Evolutionary conservation across 2,797 vertebrate genomes (phyloP).

Genomic region (Buphagus erythrorhynchus): DNA sequence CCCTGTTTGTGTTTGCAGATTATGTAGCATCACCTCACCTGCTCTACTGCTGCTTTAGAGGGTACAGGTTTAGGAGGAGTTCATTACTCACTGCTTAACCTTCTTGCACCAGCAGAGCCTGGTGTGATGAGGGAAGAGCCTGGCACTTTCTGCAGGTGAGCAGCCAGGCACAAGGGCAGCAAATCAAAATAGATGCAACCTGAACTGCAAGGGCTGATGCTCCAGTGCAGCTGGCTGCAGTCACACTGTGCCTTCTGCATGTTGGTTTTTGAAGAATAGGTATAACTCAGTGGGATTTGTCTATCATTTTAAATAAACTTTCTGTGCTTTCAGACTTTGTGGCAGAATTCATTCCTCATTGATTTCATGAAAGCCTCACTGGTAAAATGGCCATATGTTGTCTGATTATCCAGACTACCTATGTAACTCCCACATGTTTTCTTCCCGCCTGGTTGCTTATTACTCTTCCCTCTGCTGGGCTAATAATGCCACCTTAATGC

Average conservation of each 20-base stretch:
- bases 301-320: background rate
- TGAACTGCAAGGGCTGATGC: background rate
- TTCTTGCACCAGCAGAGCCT: background rate
- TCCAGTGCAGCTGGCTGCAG: background rate
- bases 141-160: background rate
- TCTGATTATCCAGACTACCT: constrained; percentile 8
- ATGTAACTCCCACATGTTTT: background rate
- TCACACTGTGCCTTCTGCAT: background rate
- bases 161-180: background rate
- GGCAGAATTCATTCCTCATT: background rate
- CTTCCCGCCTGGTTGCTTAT: background rate
- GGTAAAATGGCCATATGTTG: background rate
- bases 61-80: background rate
- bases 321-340: background rate
- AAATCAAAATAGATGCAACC: background rate
- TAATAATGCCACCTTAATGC: background rate
- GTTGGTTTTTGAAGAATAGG: background rate
- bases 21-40: background rate
- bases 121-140: background rate
- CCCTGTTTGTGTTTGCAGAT: background rate
- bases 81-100: background rate
- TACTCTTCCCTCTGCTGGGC: background rate
- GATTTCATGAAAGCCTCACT: background rate
- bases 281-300: background rate
- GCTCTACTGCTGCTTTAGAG: background rate